A percentile compares a stretch with the other conserved stretches of the same genome.
phyloP scores from a whole-genome alignment of 2,113 vertebrate genomes.

The Orthonyx spaldingii region DNA sequence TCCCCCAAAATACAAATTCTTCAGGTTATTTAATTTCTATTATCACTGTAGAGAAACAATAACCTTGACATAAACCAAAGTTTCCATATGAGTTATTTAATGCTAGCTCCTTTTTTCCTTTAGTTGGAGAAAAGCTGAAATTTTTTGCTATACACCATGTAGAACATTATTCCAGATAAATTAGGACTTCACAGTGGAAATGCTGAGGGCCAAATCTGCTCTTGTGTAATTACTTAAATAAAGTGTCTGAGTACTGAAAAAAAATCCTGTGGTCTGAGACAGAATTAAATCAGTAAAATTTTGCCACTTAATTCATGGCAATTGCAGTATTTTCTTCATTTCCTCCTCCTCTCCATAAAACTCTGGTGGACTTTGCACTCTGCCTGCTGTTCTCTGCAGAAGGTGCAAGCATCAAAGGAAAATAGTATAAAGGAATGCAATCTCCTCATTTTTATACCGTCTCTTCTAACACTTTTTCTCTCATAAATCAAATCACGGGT shows the following conservation, averaged over 20 bases:
- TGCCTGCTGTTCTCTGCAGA: background rate
- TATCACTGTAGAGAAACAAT: background rate
- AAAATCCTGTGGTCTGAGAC: background rate
- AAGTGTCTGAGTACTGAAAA: background rate
- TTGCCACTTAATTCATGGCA: background rate
- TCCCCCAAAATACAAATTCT: constrained; percentile 26
- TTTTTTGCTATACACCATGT: background rate
- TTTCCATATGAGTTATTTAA: background rate
- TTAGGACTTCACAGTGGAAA: background rate
- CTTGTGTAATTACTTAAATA: background rate
- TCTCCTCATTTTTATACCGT: background rate
- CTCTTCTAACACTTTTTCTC: background rate
- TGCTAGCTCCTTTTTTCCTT: background rate
- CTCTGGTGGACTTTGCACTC: background rate
- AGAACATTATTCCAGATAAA: background rate
- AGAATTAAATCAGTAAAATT: background rate
- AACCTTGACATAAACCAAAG: background rate
- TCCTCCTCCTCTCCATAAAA: background rate
- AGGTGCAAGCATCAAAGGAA: background rate
- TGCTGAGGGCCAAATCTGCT: background rate
- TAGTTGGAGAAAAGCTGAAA: background rate
- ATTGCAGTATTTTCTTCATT: background rate
- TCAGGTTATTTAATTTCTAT: background rate
- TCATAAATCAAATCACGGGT: background rate
- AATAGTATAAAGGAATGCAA: background rate